A percentile compares a stretch with the other conserved stretches of the same genome.
Evolutionary conservation across 2,888 invertebrate species (phyloP).

Genomic region (Clivina fossor): DNA sequence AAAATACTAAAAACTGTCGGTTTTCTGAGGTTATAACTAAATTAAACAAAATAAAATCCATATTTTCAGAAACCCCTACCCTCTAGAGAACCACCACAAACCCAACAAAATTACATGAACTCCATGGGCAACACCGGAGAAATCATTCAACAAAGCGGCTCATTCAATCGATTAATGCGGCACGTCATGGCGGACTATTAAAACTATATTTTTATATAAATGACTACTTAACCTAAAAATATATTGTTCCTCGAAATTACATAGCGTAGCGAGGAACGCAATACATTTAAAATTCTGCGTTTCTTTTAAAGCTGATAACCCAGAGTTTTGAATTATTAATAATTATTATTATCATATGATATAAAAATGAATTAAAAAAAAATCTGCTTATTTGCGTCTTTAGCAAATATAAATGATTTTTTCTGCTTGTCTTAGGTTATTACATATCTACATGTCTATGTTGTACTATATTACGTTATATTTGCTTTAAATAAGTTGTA

Average conservation of each 20-base stretch:
- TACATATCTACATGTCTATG: slow-evolving; percentile 26
- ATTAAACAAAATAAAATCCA: too few species aligned
- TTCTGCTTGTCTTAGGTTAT: slow-evolving; percentile 4
- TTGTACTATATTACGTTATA: slow-evolving; percentile 20
- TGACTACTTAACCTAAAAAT: not conserved
- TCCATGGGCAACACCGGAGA: slow-evolving; percentile 71
- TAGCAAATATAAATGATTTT: slow-evolving; percentile 36
- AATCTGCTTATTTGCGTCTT: slow-evolving; percentile 38
- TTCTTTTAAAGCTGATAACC: not conserved
- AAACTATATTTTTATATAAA: too few species aligned
- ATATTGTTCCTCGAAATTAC: not conserved
- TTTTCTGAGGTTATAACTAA: too few species aligned
- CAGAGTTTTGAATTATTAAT: slow-evolving; percentile 17
- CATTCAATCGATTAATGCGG: slow-evolving; percentile 90
- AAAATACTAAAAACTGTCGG: too few species aligned
- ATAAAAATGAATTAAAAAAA: slow-evolving; percentile 16
- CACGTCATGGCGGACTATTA: slow-evolving; percentile 71
- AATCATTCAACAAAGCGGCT: slow-evolving; percentile 87
- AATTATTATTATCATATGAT: slow-evolving; percentile 7
- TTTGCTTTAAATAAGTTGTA: slow-evolving; percentile 2
- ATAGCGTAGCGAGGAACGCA: too few species aligned
- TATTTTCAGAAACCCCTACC: slow-evolving; percentile 48
- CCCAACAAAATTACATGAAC: slow-evolving; percentile 56
- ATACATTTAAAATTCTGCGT: slow-evolving; percentile 20
- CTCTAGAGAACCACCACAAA: slow-evolving; percentile 41